Evolutionary conservation across 2,113 vertebrate species (phyloP).

Genomic region (Antechinus stuartii): DNA sequence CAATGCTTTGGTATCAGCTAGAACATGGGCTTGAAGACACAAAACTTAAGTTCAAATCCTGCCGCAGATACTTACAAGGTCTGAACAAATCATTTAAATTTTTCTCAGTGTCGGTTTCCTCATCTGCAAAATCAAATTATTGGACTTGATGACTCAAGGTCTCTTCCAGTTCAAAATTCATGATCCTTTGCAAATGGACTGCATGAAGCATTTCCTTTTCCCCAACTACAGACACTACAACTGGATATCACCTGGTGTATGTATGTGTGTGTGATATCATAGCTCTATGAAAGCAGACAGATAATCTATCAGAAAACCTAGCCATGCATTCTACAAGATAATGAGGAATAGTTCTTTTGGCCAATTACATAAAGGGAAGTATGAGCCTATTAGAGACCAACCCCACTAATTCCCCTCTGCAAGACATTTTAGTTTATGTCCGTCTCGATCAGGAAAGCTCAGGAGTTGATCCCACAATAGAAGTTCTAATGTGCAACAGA

Average conservation of each 20-base stretch:
- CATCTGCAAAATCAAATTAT: background rate
- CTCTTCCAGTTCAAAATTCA: background rate
- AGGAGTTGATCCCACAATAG: background rate
- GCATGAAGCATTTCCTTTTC: background rate
- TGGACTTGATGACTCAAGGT: background rate
- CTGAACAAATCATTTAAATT: background rate
- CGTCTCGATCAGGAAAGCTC: background rate
- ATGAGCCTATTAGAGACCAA: background rate
- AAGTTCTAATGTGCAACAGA: background rate
- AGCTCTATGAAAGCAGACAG: constrained; percentile 18
- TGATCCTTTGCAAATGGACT: background rate
- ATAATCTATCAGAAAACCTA: constrained; percentile 32
- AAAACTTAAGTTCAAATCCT: background rate
- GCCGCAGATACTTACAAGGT: background rate
- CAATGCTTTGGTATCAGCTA: background rate
- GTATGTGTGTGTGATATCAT: constrained; percentile 13
- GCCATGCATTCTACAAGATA: background rate
- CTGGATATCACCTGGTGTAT: constrained; percentile 1
- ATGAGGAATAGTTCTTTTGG: background rate
- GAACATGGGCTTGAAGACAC: background rate
- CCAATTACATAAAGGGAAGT: background rate
- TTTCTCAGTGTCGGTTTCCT: background rate
- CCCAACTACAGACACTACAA: constrained; percentile 8
- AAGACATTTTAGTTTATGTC: background rate
- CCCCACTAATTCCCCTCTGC: background rate